Evolutionary conservation across 2,113 vertebrate species (phyloP), one percentile per base, ranked within the genome.

Genomic region (Burhinus bistriatus): DNA sequence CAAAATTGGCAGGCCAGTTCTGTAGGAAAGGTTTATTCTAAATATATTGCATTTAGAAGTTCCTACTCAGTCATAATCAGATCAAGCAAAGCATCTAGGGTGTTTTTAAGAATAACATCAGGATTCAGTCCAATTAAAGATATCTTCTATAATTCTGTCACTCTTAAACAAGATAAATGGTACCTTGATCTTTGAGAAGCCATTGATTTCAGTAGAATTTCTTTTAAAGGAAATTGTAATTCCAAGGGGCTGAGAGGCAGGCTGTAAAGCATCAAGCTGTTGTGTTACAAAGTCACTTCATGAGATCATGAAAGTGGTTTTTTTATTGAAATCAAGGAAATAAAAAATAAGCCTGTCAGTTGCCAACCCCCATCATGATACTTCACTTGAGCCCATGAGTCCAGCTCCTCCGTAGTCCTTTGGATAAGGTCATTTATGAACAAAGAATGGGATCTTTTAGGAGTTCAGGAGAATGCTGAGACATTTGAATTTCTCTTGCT

Each of bases 261-360:
- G 20, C 32, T 71, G 42, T 38, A 45, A 66, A 82, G 8, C 19
- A 38, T 57, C 45, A 71, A 59, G 29, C n/a, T 83, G 26, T 65
- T 79, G 20, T 77, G 13, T 68, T 80, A 82, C 45, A 29, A 83
- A 82, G n/a, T 72, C 27, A 47, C 13, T 45, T 84, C 62, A 58
- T n/a, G 44, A 79, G 29, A 59, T n/a, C 0, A 18, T 10, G 2
- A 71, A 62, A 64, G 29, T 0, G 0, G 9, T 66, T 86, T 40
- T 62, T 85, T 49, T 3, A 42, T n/a, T 42, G 55, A 70, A 91
- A 83, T 51, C 21, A 64, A 68, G 29, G 36, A 72, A 77, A 85
- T 32, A 21, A 77, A 83, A 72, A 69, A 47, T 20, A 84, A 62
- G 5, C 16, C 16, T 62, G 4, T 75, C 34, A 2, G 0, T 61